Evolutionary conservation across 2,113 vertebrate genomes (phyloP).

Genomic region (Bos taurus): DNA sequence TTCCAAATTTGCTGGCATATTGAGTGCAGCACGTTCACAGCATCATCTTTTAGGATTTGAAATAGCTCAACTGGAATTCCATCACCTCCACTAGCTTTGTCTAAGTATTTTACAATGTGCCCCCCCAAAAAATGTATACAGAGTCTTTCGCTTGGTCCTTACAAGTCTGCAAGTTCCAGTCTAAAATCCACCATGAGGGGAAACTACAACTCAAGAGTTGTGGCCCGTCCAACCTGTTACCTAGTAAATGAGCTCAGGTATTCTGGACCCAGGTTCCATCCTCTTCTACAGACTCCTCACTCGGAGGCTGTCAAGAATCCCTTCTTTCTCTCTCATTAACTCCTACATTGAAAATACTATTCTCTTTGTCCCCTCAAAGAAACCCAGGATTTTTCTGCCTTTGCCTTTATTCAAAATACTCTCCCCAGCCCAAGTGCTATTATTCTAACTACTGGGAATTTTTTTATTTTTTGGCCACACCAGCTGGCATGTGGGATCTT

Average conservation of each 20-base stretch:
- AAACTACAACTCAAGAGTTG: neutral
- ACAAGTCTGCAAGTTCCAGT: neutral
- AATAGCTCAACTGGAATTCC: neutral
- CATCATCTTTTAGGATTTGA: neutral
- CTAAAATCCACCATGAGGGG: constrained; percentile 3
- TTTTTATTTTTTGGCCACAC: neutral
- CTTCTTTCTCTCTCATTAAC: neutral
- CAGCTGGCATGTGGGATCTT: neutral
- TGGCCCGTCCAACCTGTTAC: neutral
- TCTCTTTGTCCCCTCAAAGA: neutral
- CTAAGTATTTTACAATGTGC: neutral
- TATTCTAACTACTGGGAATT: neutral
- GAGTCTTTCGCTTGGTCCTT: neutral
- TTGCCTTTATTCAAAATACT: neutral
- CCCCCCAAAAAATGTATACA: neutral
- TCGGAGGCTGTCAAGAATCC: neutral
- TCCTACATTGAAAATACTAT: neutral
- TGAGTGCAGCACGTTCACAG: neutral
- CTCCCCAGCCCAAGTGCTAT: neutral
- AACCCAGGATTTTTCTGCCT: neutral
- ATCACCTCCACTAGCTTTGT: neutral
- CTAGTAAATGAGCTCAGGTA: neutral
- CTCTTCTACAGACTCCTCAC: neutral
- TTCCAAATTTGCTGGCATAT: neutral
- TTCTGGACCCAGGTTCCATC: neutral